These are phyloP conservation scores for Thymelicus sylvestris DNA, from an alignment of 2,888 invertebrate genomes.

Conservation along the genomic window DNA sequence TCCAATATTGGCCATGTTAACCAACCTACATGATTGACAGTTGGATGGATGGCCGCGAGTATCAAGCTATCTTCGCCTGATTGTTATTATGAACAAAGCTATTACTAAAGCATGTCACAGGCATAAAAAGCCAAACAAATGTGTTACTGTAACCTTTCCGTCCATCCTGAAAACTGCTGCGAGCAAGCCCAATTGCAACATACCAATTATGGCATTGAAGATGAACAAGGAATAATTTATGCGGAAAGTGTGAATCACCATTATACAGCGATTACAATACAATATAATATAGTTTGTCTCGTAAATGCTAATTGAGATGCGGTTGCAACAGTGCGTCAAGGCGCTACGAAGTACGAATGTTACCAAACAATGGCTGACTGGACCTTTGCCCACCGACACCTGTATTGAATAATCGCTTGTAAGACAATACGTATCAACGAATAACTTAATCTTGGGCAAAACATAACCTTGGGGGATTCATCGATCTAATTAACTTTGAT, in stretches of 20 bases:
- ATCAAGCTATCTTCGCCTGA: too few relatives aligned
- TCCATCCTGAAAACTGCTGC: too few relatives aligned
- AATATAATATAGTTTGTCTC: conserved; percentile 32
- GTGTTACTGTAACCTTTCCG: too few relatives aligned
- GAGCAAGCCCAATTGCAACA: neutral
- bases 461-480: conserved; percentile 15
- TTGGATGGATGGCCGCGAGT: too few relatives aligned
- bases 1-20: too few relatives aligned
- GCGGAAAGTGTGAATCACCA: conserved; percentile 14
- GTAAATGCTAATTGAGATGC: conserved; percentile 33
- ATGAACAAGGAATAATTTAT: conserved; percentile 20
- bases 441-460: conserved; percentile 19
- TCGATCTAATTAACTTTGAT: conserved; percentile 8
- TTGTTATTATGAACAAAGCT: too few relatives aligned
- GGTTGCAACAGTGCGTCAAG: conserved; percentile 27
- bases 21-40: too few relatives aligned
- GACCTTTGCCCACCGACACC: conserved; percentile 24
- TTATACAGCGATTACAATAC: conserved; percentile 23
- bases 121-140: too few relatives aligned
- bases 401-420: conserved; percentile 21
- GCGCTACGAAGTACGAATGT: conserved; percentile 7
- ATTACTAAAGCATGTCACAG: too few relatives aligned
- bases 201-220: neutral
- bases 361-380: conserved; percentile 29
- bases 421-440: conserved; percentile 25